Conservation (phyloP, 2,888 invertebrate species). For the Tachina lurida region DNA sequence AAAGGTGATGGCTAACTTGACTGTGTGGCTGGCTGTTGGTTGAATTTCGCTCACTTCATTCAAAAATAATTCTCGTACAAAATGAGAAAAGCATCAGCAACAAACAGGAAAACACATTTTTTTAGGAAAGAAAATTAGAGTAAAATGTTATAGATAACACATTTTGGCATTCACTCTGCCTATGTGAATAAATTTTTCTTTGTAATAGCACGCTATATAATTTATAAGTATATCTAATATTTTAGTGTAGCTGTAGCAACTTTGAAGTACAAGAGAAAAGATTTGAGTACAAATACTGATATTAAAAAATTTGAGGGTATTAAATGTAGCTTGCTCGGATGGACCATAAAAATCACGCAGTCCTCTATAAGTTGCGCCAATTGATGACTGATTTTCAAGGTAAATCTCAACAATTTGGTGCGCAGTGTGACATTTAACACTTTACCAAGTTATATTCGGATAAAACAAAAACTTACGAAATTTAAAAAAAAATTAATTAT, state of each 20-base stretch:
- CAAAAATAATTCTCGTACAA: neutral
- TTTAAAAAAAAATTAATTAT: too few species aligned
- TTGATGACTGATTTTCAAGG: too few species aligned
- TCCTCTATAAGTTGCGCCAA: too few species aligned
- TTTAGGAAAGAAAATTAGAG: neutral
- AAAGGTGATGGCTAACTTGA: constrained; percentile 18
- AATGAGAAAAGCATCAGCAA: neutral
- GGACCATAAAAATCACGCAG: too few species aligned
- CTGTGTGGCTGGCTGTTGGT: neutral
- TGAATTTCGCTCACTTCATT: neutral
- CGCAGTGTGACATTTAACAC: too few species aligned
- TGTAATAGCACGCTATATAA: neutral
- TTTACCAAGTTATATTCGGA: too few species aligned
- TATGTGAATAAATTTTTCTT: neutral
- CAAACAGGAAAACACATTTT: neutral
- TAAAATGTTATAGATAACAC: constrained; percentile 30
- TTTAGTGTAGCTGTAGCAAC: neutral
- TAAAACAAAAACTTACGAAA: too few species aligned
- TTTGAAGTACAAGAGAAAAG: neutral
- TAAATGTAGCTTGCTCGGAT: too few species aligned
- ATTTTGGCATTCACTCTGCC: constrained; percentile 39
- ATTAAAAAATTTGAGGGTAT: too few species aligned
- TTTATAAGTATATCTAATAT: neutral
- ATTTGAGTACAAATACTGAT: neutral
- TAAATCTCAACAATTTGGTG: too few species aligned